Evolutionary conservation across 2,113 vertebrate species (phyloP).

Genomic region (Megalops atlanticus): DNA sequence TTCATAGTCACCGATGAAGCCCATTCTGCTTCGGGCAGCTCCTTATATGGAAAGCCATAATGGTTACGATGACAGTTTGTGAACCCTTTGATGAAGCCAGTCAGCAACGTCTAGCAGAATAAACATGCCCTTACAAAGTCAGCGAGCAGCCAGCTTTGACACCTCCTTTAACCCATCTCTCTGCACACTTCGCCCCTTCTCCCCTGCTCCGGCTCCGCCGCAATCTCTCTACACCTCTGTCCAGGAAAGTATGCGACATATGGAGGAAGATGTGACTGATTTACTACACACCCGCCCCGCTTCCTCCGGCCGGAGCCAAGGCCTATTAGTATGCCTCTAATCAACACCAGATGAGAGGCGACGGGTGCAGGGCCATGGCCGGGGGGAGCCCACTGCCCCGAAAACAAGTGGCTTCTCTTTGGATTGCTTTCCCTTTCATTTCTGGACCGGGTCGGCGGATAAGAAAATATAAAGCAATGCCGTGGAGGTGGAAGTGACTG

Average conservation of each 20-base stretch:
- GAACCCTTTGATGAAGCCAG: too few species aligned
- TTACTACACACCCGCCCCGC: conserved; percentile 38
- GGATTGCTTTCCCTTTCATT: conserved; percentile 14
- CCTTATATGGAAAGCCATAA: too few species aligned
- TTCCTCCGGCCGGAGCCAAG: conserved; percentile 37
- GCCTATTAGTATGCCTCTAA: conserved; percentile 48
- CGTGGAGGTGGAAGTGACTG: conserved; percentile 28
- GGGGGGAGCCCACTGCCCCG: conserved; percentile 15
- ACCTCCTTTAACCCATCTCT: conserved; percentile 3
- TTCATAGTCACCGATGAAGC: neutral
- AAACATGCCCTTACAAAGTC: too few species aligned
- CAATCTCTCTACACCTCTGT: conserved; percentile 15
- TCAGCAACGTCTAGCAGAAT: too few species aligned
- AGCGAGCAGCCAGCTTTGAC: too few species aligned
- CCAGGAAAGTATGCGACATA: conserved; percentile 38
- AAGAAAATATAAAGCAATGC: conserved; percentile 29
- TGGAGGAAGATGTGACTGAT: conserved; percentile 37
- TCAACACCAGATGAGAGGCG: conserved; percentile 57
- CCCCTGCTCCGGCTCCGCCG: neutral
- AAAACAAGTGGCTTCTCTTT: conserved; percentile 25
- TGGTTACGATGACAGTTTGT: too few species aligned
- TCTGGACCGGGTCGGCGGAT: conserved; percentile 21
- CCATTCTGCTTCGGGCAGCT: too few species aligned
- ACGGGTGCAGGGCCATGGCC: conserved; percentile 35
- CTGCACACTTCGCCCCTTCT: conserved; percentile 8